A percentile compares a stretch with the other conserved stretches of the same genome.
These are phyloP conservation scores for Physella acuta DNA, from an alignment of 1,140 invertebrate species.

Conservation along the genomic window DNA sequence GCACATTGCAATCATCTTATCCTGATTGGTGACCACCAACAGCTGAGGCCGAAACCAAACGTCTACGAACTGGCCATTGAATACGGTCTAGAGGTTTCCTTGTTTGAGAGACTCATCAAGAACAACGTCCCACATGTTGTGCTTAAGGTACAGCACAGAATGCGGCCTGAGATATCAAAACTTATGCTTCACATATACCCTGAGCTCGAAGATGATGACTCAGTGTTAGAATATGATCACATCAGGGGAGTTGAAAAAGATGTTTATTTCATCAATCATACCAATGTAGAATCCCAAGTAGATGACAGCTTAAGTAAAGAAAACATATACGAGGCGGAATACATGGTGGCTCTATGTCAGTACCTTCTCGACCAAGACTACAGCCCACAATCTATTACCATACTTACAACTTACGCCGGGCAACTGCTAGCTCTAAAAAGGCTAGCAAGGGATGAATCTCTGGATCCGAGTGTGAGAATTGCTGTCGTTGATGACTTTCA, in stretches of 20 bases:
- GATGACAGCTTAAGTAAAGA: slow-evolving; percentile 50
- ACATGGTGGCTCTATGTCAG: slow-evolving; percentile 43
- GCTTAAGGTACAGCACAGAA: slow-evolving; percentile 45
- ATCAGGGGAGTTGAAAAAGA: slow-evolving; percentile 53
- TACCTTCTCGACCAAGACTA: slow-evolving; percentile 59
- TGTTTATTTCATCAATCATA: slow-evolving; percentile 58
- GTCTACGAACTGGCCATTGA: slow-evolving; percentile 50
- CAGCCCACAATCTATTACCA: slow-evolving; percentile 49
- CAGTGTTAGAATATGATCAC: slow-evolving; percentile 43
- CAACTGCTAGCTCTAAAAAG: slow-evolving; percentile 37
- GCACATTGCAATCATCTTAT: slow-evolving; percentile 73
- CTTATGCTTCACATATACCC: slow-evolving; percentile 59
- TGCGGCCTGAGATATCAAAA: slow-evolving; percentile 54
- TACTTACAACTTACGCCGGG: slow-evolving; percentile 58
- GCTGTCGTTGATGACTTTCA: slow-evolving; percentile 72
- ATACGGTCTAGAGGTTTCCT: slow-evolving; percentile 57
- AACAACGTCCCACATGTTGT: slow-evolving; percentile 51
- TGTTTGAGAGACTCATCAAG: slow-evolving; percentile 58
- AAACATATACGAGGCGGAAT: slow-evolving; percentile 56
- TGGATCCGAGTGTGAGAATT: slow-evolving; percentile 52
- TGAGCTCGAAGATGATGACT: slow-evolving; percentile 48
- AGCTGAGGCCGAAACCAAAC: slow-evolving; percentile 59
- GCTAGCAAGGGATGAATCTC: background rate
- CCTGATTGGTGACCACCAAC: slow-evolving; percentile 66
- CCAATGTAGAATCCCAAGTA: slow-evolving; percentile 37